A percentile compares a stretch with the other conserved stretches of the same genome.
Conservation (phyloP, 2,888 invertebrate species). For the Caenorhabditis imperialis region DNA sequence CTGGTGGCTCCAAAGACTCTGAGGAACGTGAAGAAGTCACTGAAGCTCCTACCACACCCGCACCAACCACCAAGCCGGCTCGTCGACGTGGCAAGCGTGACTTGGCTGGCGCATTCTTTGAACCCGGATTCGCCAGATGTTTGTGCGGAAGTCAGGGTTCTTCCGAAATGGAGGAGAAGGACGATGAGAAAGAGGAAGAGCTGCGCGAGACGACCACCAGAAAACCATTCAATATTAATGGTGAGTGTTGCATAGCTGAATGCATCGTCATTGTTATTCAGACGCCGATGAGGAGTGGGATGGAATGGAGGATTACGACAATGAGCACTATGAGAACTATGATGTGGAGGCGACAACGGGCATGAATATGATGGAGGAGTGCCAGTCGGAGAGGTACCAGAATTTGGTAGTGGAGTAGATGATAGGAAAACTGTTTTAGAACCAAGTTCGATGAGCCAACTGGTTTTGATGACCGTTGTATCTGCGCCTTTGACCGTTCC, state of each 20-base stretch:
- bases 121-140: slow-evolving; percentile 65
- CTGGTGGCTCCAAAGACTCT: slow-evolving; percentile 56
- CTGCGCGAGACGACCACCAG: slow-evolving; percentile 41
- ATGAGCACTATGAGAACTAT: slow-evolving; percentile 49
- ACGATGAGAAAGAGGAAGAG: slow-evolving; percentile 44
- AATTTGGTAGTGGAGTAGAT: not conserved
- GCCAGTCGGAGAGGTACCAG: slow-evolving; percentile 45
- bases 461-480: slow-evolving; percentile 65
- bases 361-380: slow-evolving; percentile 53
- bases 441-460: slow-evolving; percentile 66
- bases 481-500: slow-evolving; percentile 73
- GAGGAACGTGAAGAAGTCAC: slow-evolving; percentile 31
- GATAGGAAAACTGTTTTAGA: slow-evolving; percentile 32
- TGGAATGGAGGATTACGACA: slow-evolving; percentile 50
- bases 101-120: slow-evolving; percentile 64
- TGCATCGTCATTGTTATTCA: slow-evolving; percentile 1
- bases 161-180: slow-evolving; percentile 48
- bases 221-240: slow-evolving; percentile 52
- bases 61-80: slow-evolving; percentile 32
- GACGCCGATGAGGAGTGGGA: slow-evolving; percentile 55
- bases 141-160: slow-evolving; percentile 55
- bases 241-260: slow-evolving; percentile 26
- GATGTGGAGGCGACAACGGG: slow-evolving; percentile 40
- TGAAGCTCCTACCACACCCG: slow-evolving; percentile 39
- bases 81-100: slow-evolving; percentile 50